phyloP scores from a whole-genome alignment of 2,797 vertebrate genomes.

The Steatocranus sp. region DNA sequence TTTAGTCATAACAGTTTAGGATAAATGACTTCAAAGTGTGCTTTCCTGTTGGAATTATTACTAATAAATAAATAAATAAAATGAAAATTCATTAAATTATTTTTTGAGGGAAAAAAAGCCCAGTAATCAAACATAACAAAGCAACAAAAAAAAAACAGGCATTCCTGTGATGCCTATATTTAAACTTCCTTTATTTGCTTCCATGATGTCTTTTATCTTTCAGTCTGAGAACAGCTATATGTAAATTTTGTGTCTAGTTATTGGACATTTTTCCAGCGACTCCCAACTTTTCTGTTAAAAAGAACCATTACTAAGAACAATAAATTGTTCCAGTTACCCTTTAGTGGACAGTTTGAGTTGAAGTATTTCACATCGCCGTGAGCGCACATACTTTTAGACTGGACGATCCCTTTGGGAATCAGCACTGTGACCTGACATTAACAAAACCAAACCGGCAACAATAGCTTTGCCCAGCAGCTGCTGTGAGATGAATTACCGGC shows the following conservation, averaged over 20 bases:
- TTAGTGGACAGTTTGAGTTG: slow-evolving; percentile 27
- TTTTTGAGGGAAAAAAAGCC: rapidly evolving
- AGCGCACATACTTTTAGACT: slow-evolving; percentile 39
- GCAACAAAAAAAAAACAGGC: rapidly evolving
- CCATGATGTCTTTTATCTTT: background rate
- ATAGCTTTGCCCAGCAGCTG: slow-evolving; percentile 16
- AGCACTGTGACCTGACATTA: slow-evolving; percentile 51
- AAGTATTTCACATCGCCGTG: slow-evolving; percentile 29
- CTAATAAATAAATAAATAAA: background rate
- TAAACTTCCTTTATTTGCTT: background rate
- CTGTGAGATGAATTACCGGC: slow-evolving; percentile 27
- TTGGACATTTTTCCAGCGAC: background rate
- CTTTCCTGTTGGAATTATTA: background rate
- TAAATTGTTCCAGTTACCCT: slow-evolving; percentile 37
- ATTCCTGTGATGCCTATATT: background rate
- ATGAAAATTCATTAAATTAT: background rate
- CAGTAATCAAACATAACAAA: background rate
- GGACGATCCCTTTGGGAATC: slow-evolving; percentile 33
- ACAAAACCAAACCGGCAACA: slow-evolving; percentile 29
- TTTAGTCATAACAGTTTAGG: background rate
- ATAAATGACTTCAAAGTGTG: background rate
- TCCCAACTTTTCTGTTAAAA: background rate
- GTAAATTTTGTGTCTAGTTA: background rate
- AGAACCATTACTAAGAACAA: slow-evolving; percentile 15
- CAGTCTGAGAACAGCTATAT: background rate